A percentile compares a stretch with the other conserved stretches of the same genome.
Conservation (phyloP, 1,140 invertebrate species). For the Bilobella aurantiaca region DNA sequence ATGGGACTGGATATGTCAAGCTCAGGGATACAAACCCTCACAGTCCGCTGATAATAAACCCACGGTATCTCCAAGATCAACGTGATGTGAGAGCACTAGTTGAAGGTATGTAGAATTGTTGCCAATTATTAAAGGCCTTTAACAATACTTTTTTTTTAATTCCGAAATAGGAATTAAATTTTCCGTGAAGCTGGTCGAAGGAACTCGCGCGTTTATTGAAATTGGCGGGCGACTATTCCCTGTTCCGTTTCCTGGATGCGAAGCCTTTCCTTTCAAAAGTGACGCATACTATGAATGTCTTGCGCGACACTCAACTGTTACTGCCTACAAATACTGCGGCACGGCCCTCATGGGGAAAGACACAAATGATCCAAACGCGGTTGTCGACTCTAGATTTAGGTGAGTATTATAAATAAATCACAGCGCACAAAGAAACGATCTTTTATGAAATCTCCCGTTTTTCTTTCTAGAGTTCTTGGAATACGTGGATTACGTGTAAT, state of each 20-base stretch:
- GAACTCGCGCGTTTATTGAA: slow-evolving; percentile 12
- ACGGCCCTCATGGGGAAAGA: slow-evolving; percentile 20
- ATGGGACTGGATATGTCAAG: background rate
- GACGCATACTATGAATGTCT: slow-evolving; percentile 70
- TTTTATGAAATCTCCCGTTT: background rate
- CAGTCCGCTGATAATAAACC: background rate
- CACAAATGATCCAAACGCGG: background rate
- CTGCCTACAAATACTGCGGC: slow-evolving; percentile 15
- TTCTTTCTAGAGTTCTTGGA: slow-evolving; percentile 25
- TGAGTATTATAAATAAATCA: background rate
- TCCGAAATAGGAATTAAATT: slow-evolving; percentile 19
- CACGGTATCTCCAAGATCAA: slow-evolving; percentile 5
- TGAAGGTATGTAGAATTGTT: background rate
- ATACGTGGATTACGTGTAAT: slow-evolving; percentile 24
- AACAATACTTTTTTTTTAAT: too few relatives aligned
- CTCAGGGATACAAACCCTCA: background rate
- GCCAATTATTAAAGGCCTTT: background rate
- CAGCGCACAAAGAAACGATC: background rate
- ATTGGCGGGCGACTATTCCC: slow-evolving; percentile 19
- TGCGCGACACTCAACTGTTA: background rate
- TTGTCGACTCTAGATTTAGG: slow-evolving; percentile 3
- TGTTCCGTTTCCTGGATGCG: slow-evolving; percentile 66
- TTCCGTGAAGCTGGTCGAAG: slow-evolving; percentile 16
- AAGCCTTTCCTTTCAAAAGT: slow-evolving; percentile 55
- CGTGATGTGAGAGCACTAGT: background rate